Evolutionary conservation across 2,888 invertebrate species (phyloP), one percentile per base, ranked within the genome.

Genomic region (Horisme vitalbata): DNA sequence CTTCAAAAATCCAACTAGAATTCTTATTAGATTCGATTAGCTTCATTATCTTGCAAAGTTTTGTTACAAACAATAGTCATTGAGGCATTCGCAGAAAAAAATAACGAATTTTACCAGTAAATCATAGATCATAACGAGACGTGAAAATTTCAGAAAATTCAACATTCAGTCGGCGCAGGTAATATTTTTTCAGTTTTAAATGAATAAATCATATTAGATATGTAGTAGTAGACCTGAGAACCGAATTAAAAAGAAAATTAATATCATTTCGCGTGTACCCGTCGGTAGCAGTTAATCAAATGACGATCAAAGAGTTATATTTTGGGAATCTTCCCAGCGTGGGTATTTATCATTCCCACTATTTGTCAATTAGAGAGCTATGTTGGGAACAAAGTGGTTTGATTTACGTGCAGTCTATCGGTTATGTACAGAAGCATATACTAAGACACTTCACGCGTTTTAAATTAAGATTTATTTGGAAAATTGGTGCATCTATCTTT

Each of bases 301-400:
- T 49, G 64, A 70, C 73, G 87, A 89, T 89, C 89, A 89, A 89
- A 89, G 88, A 70, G 65, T 46, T 28, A 62, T 87, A 87, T 87
- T 88, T 89, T 73, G 57, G 79, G 85, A 85, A 74, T 78, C 78
- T 84, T 79, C 80, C 75, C 80, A 74, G 70, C 77, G 74, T 69
- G 65, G 74, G 79, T 83, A 89, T 89, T 84, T 81, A 88, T 89
- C 88, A 88, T 87, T 84, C 81, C 79, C 72, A 84, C 87, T 87
- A 89, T 89, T 89, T 89, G 88, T 89, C 88, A 88, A 89, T 89
- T 89, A 89, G 80, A 75, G 79, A 61, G 71, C 85, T 85, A 87
- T 87, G 85, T 84, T 83, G 76, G 79, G 82, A 72, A 65, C 76
- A 79, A 80, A 83, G 82, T 78, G 73, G 77, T 73, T 69, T 85